Conservation (phyloP, 2,113 vertebrate genomes). For the Hylia prasina region DNA sequence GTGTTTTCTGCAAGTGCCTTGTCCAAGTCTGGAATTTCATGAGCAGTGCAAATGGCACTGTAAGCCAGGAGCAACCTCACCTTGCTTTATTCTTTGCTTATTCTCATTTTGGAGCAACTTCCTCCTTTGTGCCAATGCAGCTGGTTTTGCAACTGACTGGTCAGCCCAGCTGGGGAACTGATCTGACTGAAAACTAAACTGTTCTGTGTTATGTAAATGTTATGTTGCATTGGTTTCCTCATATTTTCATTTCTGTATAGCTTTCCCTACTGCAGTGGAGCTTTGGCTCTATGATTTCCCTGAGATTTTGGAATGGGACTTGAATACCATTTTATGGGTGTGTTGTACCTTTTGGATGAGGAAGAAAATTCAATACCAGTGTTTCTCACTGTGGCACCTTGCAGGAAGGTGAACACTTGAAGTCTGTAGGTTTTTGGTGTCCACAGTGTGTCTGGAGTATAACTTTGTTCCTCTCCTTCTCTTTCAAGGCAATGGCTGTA, state of each 20-base stretch:
- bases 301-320: background rate
- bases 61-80: background rate
- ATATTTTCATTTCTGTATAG: background rate
- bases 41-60: background rate
- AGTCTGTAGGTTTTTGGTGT: background rate
- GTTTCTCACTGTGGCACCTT: background rate
- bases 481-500: conserved; percentile 91
- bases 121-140: background rate
- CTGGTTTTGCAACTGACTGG: background rate
- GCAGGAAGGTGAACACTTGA: background rate
- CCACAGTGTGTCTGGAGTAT: background rate
- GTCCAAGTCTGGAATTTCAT: background rate
- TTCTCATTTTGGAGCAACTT: background rate
- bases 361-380: background rate
- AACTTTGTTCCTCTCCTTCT: conserved; percentile 45
- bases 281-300: background rate
- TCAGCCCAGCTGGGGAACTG: background rate
- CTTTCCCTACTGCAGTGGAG: background rate
- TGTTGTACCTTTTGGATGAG: background rate
- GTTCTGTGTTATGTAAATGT: background rate
- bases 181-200: background rate
- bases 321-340: background rate
- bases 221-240: background rate
- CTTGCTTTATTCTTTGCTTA: background rate
- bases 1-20: background rate